phyloP scores from a whole-genome alignment of 2,113 vertebrate genomes.

The Ranitomeya variabilis region DNA sequence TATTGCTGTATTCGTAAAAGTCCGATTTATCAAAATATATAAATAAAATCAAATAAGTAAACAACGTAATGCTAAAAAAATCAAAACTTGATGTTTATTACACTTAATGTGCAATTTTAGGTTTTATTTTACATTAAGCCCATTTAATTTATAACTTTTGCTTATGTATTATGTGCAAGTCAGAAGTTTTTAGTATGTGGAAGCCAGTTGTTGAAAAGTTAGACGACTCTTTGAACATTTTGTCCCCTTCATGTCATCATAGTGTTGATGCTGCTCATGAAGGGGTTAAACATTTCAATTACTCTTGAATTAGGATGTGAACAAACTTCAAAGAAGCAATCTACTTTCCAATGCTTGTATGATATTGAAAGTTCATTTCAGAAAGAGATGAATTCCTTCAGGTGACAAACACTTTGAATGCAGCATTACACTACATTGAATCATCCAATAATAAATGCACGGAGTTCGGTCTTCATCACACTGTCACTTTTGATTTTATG shows the following conservation, averaged over 20 bases:
- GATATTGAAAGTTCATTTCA: background rate
- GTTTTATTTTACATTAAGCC: background rate
- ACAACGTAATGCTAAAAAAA: no score
- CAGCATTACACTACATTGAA: background rate
- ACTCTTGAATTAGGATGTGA: slow-evolving; percentile 11
- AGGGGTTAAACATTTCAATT: slow-evolving; percentile 25
- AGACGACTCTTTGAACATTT: background rate
- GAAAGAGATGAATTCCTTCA: slow-evolving; percentile 15
- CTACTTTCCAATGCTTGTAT: background rate
- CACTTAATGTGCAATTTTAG: background rate
- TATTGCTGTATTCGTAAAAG: no score
- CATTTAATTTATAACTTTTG: background rate
- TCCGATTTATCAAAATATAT: no score
- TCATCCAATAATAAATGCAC: background rate
- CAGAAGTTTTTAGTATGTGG: background rate
- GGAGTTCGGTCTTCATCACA: background rate
- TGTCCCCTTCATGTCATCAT: background rate
- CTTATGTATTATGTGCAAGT: background rate
- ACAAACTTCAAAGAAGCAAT: slow-evolving; percentile 40
- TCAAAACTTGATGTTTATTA: no score
- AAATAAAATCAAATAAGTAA: no score
- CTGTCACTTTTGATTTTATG: background rate
- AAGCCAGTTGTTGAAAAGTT: background rate
- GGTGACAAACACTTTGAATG: slow-evolving; percentile 15
- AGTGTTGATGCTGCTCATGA: background rate